Evolutionary conservation across 2,113 vertebrate genomes (phyloP).

Genomic region (rabbit (Oryctolagus cuniculus)): mOryCun1.1 NC_091438.1:7053001-7053500

Average conservation of each 20-base stretch:
- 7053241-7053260: background rate
- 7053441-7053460: conserved; percentile 73
- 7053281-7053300: conserved; percentile 57
- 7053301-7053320: conserved; percentile 66
- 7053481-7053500: conserved; percentile 84
- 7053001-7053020: background rate
- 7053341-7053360: conserved; percentile 75
- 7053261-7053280: conserved; percentile 24
- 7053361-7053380: conserved; percentile 77
- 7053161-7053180: background rate
- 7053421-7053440: conserved; percentile 63
- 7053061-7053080: background rate
- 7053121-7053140: background rate
- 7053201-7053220: background rate
- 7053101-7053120: conserved; percentile 1
- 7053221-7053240: conserved; percentile 45
- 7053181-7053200: background rate
- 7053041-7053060: background rate
- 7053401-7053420: conserved; percentile 63
- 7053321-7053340: conserved; percentile 78
- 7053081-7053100: conserved; percentile 40
- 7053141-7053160: background rate
- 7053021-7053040: background rate
- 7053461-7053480: conserved; percentile 82
- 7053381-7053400: conserved; percentile 79